These are phyloP conservation scores for Clanis bilineata DNA, from an alignment of 2,888 invertebrate species.

Conservation along the genomic window DNA sequence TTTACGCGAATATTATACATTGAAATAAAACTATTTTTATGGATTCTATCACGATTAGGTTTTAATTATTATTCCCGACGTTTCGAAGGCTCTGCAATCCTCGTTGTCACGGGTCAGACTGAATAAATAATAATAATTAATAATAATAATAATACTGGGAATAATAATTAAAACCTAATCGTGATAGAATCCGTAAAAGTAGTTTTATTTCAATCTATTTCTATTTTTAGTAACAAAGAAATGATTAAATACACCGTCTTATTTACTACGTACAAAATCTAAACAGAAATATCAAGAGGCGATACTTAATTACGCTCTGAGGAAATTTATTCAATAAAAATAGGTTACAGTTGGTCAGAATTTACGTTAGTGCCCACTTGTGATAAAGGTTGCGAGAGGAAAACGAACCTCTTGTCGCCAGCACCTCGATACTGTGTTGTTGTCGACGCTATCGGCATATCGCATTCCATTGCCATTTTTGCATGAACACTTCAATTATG, in stretches of 20 bases:
- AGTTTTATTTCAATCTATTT: neutral
- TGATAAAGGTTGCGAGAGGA: constrained; percentile 34
- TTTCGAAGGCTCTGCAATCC: too few relatives aligned
- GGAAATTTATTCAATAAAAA: constrained; percentile 37
- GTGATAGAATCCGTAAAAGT: too few relatives aligned
- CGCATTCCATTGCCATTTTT: constrained; percentile 5
- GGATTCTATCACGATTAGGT: too few relatives aligned
- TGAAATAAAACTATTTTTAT: too few relatives aligned
- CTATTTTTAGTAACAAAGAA: neutral
- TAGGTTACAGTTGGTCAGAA: constrained; percentile 33
- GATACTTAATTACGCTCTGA: constrained; percentile 23
- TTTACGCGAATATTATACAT: too few relatives aligned
- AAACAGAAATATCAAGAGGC: constrained; percentile 6
- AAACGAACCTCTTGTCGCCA: constrained; percentile 21
- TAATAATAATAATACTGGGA: too few relatives aligned
- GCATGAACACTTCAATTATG: neutral
- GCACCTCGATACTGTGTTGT: constrained; percentile 15
- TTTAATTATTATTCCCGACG: too few relatives aligned
- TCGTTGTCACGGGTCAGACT: too few relatives aligned
- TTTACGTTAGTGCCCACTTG: constrained; percentile 33
- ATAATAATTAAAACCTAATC: too few relatives aligned
- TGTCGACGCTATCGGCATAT: neutral
- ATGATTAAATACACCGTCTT: neutral
- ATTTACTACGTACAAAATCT: neutral
- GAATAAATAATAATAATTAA: too few relatives aligned